Conservation (phyloP, 1,140 invertebrate genomes). For the Sarcophaga peregrina region DNA sequence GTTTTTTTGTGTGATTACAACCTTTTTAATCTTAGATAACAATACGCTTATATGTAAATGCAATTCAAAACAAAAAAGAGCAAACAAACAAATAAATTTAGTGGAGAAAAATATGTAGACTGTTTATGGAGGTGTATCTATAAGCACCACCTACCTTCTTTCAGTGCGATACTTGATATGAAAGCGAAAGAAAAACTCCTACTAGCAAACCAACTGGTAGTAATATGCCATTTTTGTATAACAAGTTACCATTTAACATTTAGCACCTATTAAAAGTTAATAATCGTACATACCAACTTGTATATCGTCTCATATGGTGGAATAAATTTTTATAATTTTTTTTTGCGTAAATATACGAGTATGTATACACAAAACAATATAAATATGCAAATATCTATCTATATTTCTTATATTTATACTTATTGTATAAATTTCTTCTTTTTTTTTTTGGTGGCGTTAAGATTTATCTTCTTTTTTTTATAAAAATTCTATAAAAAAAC, state of each 20-base stretch:
- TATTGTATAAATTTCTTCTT: too few relatives aligned
- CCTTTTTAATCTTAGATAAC: too few relatives aligned
- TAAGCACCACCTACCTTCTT: not conserved
- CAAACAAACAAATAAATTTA: too few relatives aligned
- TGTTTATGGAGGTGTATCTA: not conserved
- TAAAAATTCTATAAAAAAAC: too few relatives aligned
- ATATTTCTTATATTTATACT: not conserved
- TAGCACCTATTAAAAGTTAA: not conserved
- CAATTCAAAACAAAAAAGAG: too few relatives aligned
- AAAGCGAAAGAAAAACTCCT: not conserved
- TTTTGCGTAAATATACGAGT: too few relatives aligned
- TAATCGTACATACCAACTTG: not conserved
- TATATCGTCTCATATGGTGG: conserved; percentile 1
- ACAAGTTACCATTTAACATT: not conserved
- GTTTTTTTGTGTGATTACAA: too few relatives aligned
- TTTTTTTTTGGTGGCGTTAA: too few relatives aligned
- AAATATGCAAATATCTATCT: not conserved
- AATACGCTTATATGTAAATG: too few relatives aligned
- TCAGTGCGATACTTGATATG: not conserved
- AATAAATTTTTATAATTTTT: not conserved
- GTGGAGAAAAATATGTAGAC: too few relatives aligned
- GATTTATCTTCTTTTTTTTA: too few relatives aligned
- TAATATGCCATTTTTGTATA: conserved; percentile 11
- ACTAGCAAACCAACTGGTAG: not conserved
- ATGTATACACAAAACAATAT: too few relatives aligned